Base-by-base conservation (phyloP, 2,888 invertebrate genomes). In the Melieria picta region DNA sequence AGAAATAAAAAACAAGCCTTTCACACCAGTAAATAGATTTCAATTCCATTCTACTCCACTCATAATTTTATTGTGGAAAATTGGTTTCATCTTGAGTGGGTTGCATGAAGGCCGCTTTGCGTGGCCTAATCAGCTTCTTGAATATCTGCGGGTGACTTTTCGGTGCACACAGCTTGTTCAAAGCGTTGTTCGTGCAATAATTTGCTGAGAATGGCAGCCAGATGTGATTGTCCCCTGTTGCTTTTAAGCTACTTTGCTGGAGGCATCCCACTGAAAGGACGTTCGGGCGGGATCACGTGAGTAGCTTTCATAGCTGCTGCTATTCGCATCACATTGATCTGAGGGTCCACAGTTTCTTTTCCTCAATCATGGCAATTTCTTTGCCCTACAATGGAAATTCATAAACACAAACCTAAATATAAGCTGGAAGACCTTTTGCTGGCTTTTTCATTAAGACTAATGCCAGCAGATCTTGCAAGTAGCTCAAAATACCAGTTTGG, bases 131-230 rank as follows among this genome's bases (percentile, higher is more conserved):
- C 57, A 93, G 82, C 4, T 86, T 81, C 77, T 89, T 89, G 80
- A 92, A 93, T 1, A 91, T 84, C 65, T 89, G 89, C 63, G 90
- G 88, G 78, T 91, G 91, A 63, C 91, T 91, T 13, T 86, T 84
- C 0, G 86, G 82, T 0, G 79, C 80, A 0, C 73, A 75, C 42
- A 80, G 84, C 80, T 93, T 89, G 2, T 80, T 81, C 69, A 87
- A 86, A 3, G 92, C 89, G 80, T 93, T 93, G 1, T 90, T 82
- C 0, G 78, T 82, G 68, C 84, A 82, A 79, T 90, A 92, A 64
- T 91, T 90, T 0, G 81, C 79, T 55, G 91, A 89, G 5, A 93
- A 90, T 4, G 92, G 92, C 7, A 93, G 82, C 93, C 93, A 93
- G 0, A 92, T 90, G 0, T 73, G 55, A 9, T 74, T 71, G 7